Conservation (phyloP, 2,888 invertebrate genomes). For the Sinohyriopsis cumingii region DNA sequence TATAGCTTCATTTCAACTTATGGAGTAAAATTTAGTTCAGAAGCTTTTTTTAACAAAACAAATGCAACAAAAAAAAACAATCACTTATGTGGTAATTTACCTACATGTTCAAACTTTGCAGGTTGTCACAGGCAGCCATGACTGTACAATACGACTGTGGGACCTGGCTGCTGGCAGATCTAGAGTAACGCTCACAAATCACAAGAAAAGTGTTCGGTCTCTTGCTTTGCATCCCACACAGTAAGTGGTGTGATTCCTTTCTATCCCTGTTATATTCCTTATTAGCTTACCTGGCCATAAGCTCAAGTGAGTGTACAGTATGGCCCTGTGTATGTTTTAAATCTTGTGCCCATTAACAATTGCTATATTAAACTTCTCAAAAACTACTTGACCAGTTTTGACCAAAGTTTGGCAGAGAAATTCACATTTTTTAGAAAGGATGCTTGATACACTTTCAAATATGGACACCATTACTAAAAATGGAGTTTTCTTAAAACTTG, state of each 20-base stretch:
- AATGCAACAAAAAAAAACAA: not conserved
- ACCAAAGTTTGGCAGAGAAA: no score
- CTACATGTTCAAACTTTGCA: conserved; percentile 64
- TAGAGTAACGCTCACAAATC: conserved; percentile 95
- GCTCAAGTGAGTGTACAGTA: not conserved
- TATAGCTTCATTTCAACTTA: no score
- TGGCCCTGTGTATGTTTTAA: not conserved
- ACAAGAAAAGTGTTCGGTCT: conserved; percentile 89
- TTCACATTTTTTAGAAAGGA: no score
- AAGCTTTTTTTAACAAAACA: no score
- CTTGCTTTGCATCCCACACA: conserved; percentile 76
- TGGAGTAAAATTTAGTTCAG: no score
- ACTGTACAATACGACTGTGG: conserved; percentile 97
- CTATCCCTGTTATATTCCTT: not conserved
- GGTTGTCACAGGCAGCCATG: conserved; percentile 90
- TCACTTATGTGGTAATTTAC: not conserved
- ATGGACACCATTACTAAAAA: no score
- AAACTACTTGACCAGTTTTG: no score
- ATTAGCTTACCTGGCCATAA: no score
- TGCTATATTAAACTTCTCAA: no score
- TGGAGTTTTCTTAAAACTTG: no score
- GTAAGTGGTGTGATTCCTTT: conserved; percentile 67
- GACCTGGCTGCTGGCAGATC: conserved; percentile 97
- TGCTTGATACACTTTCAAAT: no score
- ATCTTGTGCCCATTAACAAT: no score